Evolutionary conservation across 2,113 vertebrate species (phyloP).

Genomic region (Centrocercus urophasianus): DNA sequence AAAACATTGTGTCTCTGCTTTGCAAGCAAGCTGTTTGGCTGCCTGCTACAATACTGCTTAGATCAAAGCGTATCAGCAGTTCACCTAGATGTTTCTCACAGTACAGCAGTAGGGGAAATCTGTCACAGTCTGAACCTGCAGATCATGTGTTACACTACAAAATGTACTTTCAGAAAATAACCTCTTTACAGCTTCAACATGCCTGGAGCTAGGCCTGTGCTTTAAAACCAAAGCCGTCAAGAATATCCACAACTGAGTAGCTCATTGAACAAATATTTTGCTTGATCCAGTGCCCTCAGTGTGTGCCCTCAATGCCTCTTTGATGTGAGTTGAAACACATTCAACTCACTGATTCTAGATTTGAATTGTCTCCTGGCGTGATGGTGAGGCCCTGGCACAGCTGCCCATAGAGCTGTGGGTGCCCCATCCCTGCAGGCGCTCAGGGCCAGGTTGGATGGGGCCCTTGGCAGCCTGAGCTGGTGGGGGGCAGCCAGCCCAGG

Average conservation of each 20-base stretch:
- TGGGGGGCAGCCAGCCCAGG: neutral
- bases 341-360: neutral
- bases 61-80: neutral
- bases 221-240: neutral
- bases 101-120: neutral
- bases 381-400: neutral
- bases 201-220: neutral
- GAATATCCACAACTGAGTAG: neutral
- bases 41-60: neutral
- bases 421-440: neutral
- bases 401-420: neutral
- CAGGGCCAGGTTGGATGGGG: neutral
- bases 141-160: neutral
- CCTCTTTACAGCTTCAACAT: neutral
- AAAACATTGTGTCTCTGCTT: neutral
- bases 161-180: neutral
- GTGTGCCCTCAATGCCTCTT: neutral
- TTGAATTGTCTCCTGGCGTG: neutral
- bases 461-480: neutral
- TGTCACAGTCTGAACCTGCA: neutral
- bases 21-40: neutral
- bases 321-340: neutral
- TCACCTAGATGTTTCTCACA: neutral
- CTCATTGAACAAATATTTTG: neutral
- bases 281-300: neutral